Evolutionary conservation across 2,113 vertebrate genomes (phyloP).

Genomic region (Sinosuthora webbiana): DNA sequence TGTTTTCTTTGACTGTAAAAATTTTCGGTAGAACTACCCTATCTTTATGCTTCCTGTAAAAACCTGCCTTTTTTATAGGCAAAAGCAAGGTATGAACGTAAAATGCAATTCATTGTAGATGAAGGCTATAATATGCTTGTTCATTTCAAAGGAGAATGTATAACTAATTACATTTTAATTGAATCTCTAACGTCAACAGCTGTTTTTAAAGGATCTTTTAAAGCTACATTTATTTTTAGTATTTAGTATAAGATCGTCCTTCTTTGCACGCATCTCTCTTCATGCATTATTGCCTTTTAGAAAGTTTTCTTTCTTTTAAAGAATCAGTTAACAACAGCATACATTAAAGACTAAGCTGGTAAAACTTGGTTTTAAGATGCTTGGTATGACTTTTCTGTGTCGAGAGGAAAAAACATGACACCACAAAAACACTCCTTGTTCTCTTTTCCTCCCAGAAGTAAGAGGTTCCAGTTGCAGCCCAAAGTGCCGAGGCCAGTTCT

Average conservation of each 20-base stretch:
- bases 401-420: neutral
- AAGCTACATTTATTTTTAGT: slow-evolving; percentile 60
- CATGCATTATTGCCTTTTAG: slow-evolving; percentile 13
- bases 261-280: neutral
- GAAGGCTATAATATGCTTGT: slow-evolving; percentile 19
- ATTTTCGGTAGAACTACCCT: slow-evolving; percentile 1
- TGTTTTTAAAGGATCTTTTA: slow-evolving; percentile 52
- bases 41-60: slow-evolving; percentile 32
- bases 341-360: neutral
- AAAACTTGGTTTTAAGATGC: neutral
- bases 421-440: neutral
- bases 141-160: slow-evolving; percentile 48
- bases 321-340: neutral
- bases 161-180: slow-evolving; percentile 69
- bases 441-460: neutral
- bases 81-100: slow-evolving; percentile 22
- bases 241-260: slow-evolving; percentile 20
- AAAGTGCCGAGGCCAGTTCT: neutral
- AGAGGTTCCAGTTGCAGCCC: neutral
- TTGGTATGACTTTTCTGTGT: neutral
- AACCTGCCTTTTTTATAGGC: neutral
- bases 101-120: slow-evolving; percentile 33
- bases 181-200: slow-evolving; percentile 49
- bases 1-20: slow-evolving; percentile 14
- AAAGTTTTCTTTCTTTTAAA: neutral